phyloP scores from a whole-genome alignment of 2,113 vertebrate genomes.

The Puntigrus tetrazona region DNA sequence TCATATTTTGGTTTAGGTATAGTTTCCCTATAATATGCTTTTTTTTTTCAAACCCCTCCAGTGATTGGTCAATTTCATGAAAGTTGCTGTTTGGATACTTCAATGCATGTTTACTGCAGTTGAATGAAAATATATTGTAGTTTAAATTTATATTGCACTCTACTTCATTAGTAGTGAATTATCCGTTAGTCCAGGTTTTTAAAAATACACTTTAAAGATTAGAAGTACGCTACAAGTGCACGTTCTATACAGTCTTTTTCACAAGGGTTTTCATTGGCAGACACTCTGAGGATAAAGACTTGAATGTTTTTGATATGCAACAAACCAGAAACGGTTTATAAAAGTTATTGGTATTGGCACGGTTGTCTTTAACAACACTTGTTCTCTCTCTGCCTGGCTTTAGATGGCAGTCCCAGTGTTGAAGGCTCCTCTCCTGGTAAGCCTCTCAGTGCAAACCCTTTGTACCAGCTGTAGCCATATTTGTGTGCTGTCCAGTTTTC shows the following conservation, averaged over 20 bases:
- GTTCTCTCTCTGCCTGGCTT: slow-evolving; percentile 73
- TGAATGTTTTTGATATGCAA: neutral
- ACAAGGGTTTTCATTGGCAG: neutral
- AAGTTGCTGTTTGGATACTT: neutral
- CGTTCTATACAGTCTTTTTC: neutral
- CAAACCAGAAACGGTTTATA: neutral
- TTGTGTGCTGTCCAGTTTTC: neutral
- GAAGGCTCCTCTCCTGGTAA: slow-evolving; percentile 91
- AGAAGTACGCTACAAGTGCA: too few species aligned
- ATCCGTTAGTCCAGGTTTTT: neutral
- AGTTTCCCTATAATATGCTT: too few species aligned
- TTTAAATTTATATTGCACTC: neutral
- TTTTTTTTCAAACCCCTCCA: too few species aligned
- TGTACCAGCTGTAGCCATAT: neutral
- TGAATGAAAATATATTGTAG: neutral
- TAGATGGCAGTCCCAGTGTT: slow-evolving; percentile 81
- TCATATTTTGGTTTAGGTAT: too few species aligned
- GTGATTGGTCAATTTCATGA: too few species aligned
- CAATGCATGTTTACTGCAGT: neutral
- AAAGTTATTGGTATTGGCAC: neutral
- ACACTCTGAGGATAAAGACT: neutral
- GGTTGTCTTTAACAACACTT: neutral
- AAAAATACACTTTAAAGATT: neutral
- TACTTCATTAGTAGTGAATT: neutral
- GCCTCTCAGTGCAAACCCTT: slow-evolving; percentile 28